Evolutionary conservation across 2,797 vertebrate species (phyloP).

Genomic region (Orientallactaga sibirica): DNA sequence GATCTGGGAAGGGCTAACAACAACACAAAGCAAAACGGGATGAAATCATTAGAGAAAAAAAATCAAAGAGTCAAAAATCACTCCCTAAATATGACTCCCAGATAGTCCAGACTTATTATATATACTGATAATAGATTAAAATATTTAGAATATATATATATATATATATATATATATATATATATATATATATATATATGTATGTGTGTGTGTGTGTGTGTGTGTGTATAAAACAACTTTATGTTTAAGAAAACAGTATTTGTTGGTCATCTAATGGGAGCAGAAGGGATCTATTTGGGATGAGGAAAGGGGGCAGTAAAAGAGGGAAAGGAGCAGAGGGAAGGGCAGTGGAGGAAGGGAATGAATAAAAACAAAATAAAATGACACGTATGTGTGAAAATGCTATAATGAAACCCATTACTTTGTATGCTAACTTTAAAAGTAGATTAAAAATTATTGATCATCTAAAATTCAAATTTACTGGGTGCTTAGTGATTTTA

Average conservation of each 20-base stretch:
- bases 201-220: too few species aligned
- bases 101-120: background rate
- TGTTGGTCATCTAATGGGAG: too few species aligned
- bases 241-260: background rate
- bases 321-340: background rate
- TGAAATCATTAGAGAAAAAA: conserved; percentile 42
- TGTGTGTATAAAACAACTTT: background rate
- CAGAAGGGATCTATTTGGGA: too few species aligned
- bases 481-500: background rate
- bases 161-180: background rate
- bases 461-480: conserved; percentile 50
- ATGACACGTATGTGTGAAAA: background rate
- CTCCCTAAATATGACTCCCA: background rate
- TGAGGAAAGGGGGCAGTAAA: too few species aligned
- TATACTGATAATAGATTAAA: background rate
- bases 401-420: background rate
- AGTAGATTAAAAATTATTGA: background rate
- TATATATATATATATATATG: background rate
- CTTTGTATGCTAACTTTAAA: background rate
- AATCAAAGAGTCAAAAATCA: background rate
- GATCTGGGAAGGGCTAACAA: background rate
- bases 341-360: background rate
- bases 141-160: background rate
- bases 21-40: conserved; percentile 26
- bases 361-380: background rate